Evolutionary conservation across 2,113 vertebrate genomes (phyloP).

Genomic region (Rhea pennata): DNA sequence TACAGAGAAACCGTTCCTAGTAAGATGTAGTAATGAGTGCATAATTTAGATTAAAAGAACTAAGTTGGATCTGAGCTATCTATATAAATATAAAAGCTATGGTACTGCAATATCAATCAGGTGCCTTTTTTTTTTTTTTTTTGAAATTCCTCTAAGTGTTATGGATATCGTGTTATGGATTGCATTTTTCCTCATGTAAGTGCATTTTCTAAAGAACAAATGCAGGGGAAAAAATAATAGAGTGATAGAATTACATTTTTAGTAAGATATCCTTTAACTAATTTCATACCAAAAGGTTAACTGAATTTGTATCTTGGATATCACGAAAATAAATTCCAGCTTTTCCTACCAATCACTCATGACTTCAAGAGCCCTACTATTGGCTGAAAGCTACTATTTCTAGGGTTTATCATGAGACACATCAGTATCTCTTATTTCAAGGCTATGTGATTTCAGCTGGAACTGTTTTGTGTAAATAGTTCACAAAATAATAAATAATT

Average conservation of each 20-base stretch:
- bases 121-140: neutral
- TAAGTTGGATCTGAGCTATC: neutral
- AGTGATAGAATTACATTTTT: neutral
- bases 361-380: neutral
- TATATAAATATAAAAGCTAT: neutral
- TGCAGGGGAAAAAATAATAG: neutral
- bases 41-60: neutral
- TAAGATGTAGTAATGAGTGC: neutral
- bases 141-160: neutral
- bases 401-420: neutral
- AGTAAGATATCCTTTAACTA: neutral
- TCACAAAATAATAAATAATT: neutral
- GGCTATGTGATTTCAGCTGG: neutral
- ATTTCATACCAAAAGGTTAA: neutral
- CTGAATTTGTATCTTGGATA: neutral
- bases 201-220: neutral
- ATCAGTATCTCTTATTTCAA: neutral
- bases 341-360: neutral
- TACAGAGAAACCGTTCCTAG: neutral
- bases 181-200: neutral
- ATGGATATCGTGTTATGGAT: neutral
- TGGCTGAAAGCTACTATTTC: neutral
- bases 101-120: neutral
- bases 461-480: neutral
- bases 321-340: neutral